These are phyloP conservation scores for Alviniconcha strummeri DNA, from an alignment of 2,888 invertebrate genomes.

Conservation along the genomic window DNA sequence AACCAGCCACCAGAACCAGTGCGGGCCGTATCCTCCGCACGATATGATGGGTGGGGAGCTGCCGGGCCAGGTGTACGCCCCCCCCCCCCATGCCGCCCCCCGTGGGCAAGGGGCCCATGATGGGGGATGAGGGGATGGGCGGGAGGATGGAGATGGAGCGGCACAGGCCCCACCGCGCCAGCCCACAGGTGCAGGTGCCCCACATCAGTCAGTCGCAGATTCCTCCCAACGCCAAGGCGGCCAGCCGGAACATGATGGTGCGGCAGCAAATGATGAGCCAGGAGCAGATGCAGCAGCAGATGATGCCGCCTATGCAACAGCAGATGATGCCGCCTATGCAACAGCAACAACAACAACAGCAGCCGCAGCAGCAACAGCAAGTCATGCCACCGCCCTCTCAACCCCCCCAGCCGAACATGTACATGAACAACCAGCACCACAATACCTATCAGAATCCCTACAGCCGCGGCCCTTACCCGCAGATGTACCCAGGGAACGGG, in stretches of 20 bases:
- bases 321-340: conserved; percentile 34
- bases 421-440: conserved; percentile 12
- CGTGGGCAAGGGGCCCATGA: background rate
- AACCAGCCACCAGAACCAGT: background rate
- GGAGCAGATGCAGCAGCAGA: conserved; percentile 43
- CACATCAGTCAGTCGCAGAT: conserved; percentile 72
- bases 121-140: conserved; percentile 26
- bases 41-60: conserved; percentile 25
- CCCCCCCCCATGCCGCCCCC: conserved; percentile 39
- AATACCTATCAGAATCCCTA: conserved; percentile 22
- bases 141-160: conserved; percentile 19
- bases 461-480: conserved; percentile 37
- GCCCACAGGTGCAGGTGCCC: conserved; percentile 71
- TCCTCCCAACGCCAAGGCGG: conserved; percentile 65
- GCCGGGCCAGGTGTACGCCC: conserved; percentile 34
- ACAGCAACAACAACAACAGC: conserved; percentile 43
- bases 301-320: conserved; percentile 34
- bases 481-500: background rate
- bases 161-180: conserved; percentile 53
- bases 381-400: conserved; percentile 20
- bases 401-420: conserved; percentile 17
- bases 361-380: background rate
- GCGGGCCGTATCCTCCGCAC: conserved; percentile 47
- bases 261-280: conserved; percentile 51
- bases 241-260: conserved; percentile 52